phyloP scores from a whole-genome alignment of 2,888 invertebrate genomes.

The Orthosia gracilis region DNA sequence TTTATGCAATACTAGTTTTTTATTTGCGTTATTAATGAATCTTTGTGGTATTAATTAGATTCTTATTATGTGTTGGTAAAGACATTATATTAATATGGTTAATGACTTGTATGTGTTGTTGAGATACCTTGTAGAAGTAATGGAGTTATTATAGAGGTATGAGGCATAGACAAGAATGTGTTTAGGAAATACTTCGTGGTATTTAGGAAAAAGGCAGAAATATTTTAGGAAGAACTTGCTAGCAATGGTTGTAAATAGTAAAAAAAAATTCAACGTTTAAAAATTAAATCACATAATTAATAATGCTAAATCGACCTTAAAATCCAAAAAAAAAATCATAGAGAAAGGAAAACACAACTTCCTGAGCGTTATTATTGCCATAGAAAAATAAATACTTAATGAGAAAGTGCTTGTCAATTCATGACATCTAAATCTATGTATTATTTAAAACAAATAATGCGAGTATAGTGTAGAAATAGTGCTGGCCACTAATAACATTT shows the following conservation, averaged over 20 bases:
- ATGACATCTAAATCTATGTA: conserved; percentile 25
- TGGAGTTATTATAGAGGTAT: conserved; percentile 48
- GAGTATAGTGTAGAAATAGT: conserved; percentile 13
- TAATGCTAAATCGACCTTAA: background rate
- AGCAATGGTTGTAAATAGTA: background rate
- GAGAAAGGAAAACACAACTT: background rate
- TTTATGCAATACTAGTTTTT: conserved; percentile 55
- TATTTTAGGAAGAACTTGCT: background rate
- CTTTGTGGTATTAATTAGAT: conserved; percentile 55
- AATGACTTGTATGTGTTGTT: conserved; percentile 18
- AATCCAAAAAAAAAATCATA: background rate
- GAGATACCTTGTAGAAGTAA: conserved; percentile 20
- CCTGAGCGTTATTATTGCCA: background rate
- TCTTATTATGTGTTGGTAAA: conserved; percentile 57
- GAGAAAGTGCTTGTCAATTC: conserved; percentile 18
- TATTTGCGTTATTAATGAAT: conserved; percentile 59
- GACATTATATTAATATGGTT: conserved; percentile 58
- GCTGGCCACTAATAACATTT: conserved; percentile 39
- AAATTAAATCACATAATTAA: background rate
- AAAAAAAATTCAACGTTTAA: too few species aligned
- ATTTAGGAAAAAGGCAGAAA: background rate
- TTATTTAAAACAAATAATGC: conserved; percentile 21
- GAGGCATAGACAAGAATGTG: conserved; percentile 5
- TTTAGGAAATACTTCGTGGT: background rate
- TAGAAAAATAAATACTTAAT: background rate